Evolutionary conservation across 1,140 invertebrate species (phyloP).

Genomic region (Drosophila hydei): DNA sequence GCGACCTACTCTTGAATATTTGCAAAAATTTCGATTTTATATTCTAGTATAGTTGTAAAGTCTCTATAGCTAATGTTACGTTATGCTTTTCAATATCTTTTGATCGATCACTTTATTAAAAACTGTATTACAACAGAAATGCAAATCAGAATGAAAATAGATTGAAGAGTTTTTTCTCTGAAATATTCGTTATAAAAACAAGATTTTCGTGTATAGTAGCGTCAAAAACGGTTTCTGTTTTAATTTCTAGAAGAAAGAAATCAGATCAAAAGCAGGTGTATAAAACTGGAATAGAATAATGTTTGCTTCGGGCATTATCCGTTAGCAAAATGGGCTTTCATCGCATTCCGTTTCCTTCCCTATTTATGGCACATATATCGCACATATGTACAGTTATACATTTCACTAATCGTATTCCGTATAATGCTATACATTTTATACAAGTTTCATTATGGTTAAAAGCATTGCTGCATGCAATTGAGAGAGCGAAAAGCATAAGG

Average conservation of each 20-base stretch:
- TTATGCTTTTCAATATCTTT: slow-evolving; percentile 76
- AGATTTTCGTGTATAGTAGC: neutral
- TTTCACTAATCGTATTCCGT: slow-evolving; percentile 53
- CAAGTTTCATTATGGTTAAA: slow-evolving; percentile 38
- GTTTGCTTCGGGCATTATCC: neutral
- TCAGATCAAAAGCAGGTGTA: slow-evolving; percentile 1
- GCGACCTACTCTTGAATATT: slow-evolving; percentile 33
- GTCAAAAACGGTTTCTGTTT: neutral
- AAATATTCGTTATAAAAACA: neutral
- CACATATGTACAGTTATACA: slow-evolving; percentile 74
- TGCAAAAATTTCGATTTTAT: slow-evolving; percentile 24
- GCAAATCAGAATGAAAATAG: neutral
- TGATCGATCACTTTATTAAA: slow-evolving; percentile 73
- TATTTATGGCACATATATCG: slow-evolving; percentile 78
- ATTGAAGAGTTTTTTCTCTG: too few species aligned
- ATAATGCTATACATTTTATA: slow-evolving; percentile 74
- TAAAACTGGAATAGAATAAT: slow-evolving; percentile 1
- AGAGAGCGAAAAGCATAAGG: slow-evolving; percentile 34
- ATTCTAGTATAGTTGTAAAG: slow-evolving; percentile 61
- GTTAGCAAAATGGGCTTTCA: neutral
- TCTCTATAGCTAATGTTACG: slow-evolving; percentile 68
- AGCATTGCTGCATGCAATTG: slow-evolving; percentile 34
- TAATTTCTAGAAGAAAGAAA: neutral
- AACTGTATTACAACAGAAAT: slow-evolving; percentile 31
- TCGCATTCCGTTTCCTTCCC: slow-evolving; percentile 3